phyloP scores from a whole-genome alignment of 2,888 invertebrate genomes.

The Cheilosia vulpina region DNA sequence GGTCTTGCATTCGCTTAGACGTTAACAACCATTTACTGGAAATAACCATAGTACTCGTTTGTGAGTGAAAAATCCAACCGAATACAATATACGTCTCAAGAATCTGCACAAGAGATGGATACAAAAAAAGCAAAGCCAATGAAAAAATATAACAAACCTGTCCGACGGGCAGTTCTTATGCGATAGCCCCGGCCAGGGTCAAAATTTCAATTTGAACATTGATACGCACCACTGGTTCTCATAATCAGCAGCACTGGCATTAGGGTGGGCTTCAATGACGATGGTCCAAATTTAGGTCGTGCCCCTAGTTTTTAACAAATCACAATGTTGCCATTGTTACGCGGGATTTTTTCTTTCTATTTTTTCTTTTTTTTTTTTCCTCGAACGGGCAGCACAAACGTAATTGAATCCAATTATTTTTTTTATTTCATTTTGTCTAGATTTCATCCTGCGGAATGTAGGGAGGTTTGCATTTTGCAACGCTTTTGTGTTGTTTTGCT shows the following conservation, averaged over 20 bases:
- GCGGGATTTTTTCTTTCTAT: slow-evolving; percentile 8
- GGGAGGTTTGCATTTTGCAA: neutral
- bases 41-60: neutral
- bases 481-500: slow-evolving; percentile 4
- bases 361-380: neutral
- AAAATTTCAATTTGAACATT: slow-evolving; percentile 48
- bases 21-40: neutral
- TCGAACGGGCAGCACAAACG: slow-evolving; percentile 7
- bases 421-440: slow-evolving; percentile 17
- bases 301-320: slow-evolving; percentile 1
- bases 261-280: neutral
- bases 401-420: slow-evolving; percentile 50
- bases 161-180: neutral
- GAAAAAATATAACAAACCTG: neutral
- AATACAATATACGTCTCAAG: neutral
- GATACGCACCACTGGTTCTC: slow-evolving; percentile 36
- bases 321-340: slow-evolving; percentile 21
- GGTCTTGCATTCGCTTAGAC: neutral
- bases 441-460: neutral
- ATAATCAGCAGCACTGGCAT: slow-evolving; percentile 28
- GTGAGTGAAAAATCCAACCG: slow-evolving; percentile 7
- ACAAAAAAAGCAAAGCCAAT: neutral
- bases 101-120: neutral
- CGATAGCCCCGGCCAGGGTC: neutral
- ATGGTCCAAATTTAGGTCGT: slow-evolving; percentile 7